Conservation (phyloP, 2,888 invertebrate species). For the Drosophila koepferae region DNA sequence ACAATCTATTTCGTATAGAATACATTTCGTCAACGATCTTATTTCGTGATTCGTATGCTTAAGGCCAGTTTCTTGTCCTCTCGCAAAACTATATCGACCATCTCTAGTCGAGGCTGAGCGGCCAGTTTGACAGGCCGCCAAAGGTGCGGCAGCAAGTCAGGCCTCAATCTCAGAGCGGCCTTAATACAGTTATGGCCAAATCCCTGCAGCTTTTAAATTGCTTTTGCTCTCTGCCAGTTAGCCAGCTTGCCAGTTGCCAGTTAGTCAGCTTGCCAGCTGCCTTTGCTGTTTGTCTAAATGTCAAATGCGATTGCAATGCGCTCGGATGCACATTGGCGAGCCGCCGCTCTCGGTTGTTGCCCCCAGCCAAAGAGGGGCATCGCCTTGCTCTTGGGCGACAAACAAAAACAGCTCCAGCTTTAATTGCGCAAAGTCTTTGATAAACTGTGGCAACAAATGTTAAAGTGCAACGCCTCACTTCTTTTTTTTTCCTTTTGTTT, state of each 20-base stretch:
- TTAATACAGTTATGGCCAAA: slow-evolving; percentile 81
- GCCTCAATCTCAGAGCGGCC: slow-evolving; percentile 48
- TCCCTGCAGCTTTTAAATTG: slow-evolving; percentile 82
- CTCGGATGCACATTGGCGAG: slow-evolving; percentile 66
- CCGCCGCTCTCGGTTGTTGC: slow-evolving; percentile 21
- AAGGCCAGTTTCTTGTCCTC: not conserved
- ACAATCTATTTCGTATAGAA: not conserved
- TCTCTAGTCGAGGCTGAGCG: slow-evolving; percentile 47
- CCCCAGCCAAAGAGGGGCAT: slow-evolving; percentile 22
- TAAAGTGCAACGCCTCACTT: slow-evolving; percentile 65
- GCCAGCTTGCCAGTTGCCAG: slow-evolving; percentile 21
- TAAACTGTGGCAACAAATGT: slow-evolving; percentile 67
- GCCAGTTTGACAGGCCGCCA: slow-evolving; percentile 76
- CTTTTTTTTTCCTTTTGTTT: not conserved
- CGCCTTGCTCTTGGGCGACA: slow-evolving; percentile 52
- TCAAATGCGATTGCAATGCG: slow-evolving; percentile 73
- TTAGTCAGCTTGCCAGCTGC: slow-evolving; percentile 37
- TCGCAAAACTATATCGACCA: slow-evolving; percentile 20
- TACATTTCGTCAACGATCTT: not conserved
- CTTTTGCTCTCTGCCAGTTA: slow-evolving; percentile 48
- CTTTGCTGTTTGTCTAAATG: slow-evolving; percentile 72
- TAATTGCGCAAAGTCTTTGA: slow-evolving; percentile 59
- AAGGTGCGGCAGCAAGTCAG: slow-evolving; percentile 67
- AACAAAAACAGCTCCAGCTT: slow-evolving; percentile 45
- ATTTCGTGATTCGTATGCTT: not conserved